Evolutionary conservation across 2,797 vertebrate species (phyloP), one percentile per base, ranked within the genome.

Genomic region (Carduelis carduelis): DNA sequence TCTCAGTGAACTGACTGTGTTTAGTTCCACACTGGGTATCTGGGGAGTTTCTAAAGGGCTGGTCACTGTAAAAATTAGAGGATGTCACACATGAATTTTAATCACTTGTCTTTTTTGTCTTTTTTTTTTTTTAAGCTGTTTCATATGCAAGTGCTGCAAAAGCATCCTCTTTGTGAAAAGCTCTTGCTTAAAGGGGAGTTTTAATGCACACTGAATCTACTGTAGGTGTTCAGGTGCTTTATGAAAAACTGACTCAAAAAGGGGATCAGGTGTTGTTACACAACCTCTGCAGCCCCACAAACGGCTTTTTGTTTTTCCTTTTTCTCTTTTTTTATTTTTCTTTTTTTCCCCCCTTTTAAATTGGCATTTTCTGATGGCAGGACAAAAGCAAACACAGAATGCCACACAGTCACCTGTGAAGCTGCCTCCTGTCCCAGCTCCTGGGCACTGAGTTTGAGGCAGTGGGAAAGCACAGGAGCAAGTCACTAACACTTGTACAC

Each of bases 1-100:
- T 50, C 55, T 30, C 18, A 17, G 11, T 4, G 34, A 75, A 37
- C 13, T 0, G 0, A 78, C 23, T 1, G 17, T 1, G 2, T 59
- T 68, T 8, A n/a, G 28, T 28, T 34, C 34, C 84, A 60, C 22
- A 14, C 18, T 2, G 32, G 6, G 7, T 15, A 16, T 2, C 28
- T 11, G 8, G 4, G 28, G 59, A 71, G 43, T 49, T 90, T 75
- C 46, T 64, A 79, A 87, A 76, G 70, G 82, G 68, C 41, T 39
- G 78, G 70, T 39, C 87, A 71, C 53, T 3, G 14, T 9, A 56
- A 93, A 75, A 95, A 84, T 60, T n/a, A 79, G 50, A 78, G 59
- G 37, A 78, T 41, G 26, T 69, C 50, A 85, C 59, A 61, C 17
- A n/a, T 2, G 43, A 84, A 79, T 90, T 91, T 72, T 53, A 83